Base-by-base conservation (phyloP, 2,888 invertebrate genomes). In the Lottia gigantea region DNA sequence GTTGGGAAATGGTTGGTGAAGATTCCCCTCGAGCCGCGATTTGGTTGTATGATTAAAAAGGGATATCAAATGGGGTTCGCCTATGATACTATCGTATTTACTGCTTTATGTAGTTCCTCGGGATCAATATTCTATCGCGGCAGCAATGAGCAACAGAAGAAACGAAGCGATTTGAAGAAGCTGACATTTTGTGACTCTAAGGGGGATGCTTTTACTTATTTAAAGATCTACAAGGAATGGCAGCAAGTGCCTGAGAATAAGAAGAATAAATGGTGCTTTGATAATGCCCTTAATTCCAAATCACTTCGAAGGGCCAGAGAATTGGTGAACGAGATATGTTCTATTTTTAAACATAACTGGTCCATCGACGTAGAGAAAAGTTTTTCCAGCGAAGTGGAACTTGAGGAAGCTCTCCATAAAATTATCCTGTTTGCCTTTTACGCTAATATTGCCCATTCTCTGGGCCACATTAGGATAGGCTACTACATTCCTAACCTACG, bases 221-320 rank as follows among this genome's bases (percentile, higher is more conserved):
- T 86, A 47, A 77, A 79, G 45, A 82, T 85, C 1, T 86, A 80
- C 73, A 77, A 81, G 67, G 76, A 77, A 46, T 87, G 86, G 86
- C 63, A 74, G 26, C 61, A 71, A 12, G 67, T 82, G 25, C 76
- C 78, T 8, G 81, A 82, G 69, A 79, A 75, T 31, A 64, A 71
- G 11, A 85, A 83, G 69, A 77, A 78, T 2, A 75, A 75, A 40
- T 88, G 86, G 86, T 86, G 87, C 74, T 72, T 75, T 46, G 68
- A 79, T 19, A 86, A 89, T 72, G 81, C 80, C 67, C 81, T 89
- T 49, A 88, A 88, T 75, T 84, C 81, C 16, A 87, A 85, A 76
- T 74, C 84, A 6, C 80, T 88, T 74, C 78, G 80, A 45, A 76
- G 78, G 12, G 81, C 80, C 7, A 71, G 79, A 40, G 83, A 84